Evolutionary conservation across 2,888 invertebrate genomes (phyloP).

Genomic region (Callosobruchus maculatus): DNA sequence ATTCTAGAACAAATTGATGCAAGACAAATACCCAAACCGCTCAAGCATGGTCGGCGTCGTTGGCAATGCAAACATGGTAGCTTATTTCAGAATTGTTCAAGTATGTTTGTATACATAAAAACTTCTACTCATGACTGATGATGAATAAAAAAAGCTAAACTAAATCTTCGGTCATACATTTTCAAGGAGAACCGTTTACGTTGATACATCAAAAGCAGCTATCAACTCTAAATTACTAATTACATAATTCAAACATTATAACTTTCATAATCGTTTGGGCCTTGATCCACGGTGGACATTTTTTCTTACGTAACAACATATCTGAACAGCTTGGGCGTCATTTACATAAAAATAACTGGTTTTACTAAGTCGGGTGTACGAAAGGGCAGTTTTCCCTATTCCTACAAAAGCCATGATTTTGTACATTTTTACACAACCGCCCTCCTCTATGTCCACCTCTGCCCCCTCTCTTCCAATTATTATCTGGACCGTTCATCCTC

Average conservation of each 20-base stretch:
- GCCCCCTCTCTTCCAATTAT: conserved; percentile 53
- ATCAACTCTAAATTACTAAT: too few relatives aligned
- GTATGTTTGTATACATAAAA: too few relatives aligned
- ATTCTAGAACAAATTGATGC: conserved; percentile 15
- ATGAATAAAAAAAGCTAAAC: too few relatives aligned
- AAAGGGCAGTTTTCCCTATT: conserved; percentile 80
- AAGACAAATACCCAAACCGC: not conserved
- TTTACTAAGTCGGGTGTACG: conserved; percentile 60
- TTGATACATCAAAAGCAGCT: too few relatives aligned
- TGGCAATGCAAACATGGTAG: not conserved
- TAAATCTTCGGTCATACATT: too few relatives aligned
- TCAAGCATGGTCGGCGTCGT: not conserved
- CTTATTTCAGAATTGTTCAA: not conserved
- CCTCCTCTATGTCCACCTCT: conserved; percentile 48
- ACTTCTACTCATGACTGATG: too few relatives aligned
- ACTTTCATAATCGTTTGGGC: too few relatives aligned
- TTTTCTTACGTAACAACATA: too few relatives aligned
- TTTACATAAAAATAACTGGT: not conserved
- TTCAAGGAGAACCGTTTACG: too few relatives aligned
- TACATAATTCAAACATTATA: too few relatives aligned
- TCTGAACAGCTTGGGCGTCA: not conserved
- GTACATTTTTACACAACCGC: conserved; percentile 72
- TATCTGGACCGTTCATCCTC: conserved; percentile 47
- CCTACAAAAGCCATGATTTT: conserved; percentile 76
- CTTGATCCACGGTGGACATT: too few relatives aligned